Evolutionary conservation across 2,113 vertebrate genomes (phyloP).

Genomic region (Lichenostomus cassidix): DNA sequence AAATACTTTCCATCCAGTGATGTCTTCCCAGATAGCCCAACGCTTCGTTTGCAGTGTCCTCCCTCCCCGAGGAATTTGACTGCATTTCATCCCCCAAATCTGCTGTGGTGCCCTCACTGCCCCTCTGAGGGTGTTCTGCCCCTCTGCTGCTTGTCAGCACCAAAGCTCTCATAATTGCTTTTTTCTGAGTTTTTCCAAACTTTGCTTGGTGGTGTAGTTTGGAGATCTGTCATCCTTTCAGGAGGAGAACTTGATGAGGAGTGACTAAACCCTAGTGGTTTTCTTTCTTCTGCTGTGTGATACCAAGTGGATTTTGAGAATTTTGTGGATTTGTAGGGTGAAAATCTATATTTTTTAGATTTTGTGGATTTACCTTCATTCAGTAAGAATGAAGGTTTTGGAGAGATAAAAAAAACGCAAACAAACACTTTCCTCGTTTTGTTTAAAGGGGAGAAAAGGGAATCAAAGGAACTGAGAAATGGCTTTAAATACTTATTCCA

Average conservation of each 20-base stretch:
- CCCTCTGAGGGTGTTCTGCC: background rate
- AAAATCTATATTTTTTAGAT: too few species aligned
- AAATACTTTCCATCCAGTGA: background rate
- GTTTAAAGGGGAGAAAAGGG: background rate
- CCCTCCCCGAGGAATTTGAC: background rate
- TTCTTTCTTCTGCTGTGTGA: background rate
- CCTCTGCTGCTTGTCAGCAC: slow-evolving; percentile 38
- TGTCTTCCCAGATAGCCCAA: background rate
- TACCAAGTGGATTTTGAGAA: background rate
- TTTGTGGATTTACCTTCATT: too few species aligned
- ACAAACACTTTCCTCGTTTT: background rate
- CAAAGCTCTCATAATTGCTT: slow-evolving; percentile 9
- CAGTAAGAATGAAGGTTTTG: too few species aligned
- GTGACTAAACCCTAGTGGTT: background rate
- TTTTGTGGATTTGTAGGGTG: background rate
- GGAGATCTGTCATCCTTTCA: slow-evolving; percentile 17
- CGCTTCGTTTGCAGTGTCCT: background rate
- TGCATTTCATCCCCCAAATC: background rate
- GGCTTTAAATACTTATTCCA: background rate
- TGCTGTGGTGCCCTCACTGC: background rate
- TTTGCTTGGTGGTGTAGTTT: background rate
- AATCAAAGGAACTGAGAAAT: background rate
- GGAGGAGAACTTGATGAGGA: background rate
- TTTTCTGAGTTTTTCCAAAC: background rate
- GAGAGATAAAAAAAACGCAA: background rate